phyloP scores from a whole-genome alignment of 2,113 vertebrate genomes.

The Raphicerus campestris region DNA sequence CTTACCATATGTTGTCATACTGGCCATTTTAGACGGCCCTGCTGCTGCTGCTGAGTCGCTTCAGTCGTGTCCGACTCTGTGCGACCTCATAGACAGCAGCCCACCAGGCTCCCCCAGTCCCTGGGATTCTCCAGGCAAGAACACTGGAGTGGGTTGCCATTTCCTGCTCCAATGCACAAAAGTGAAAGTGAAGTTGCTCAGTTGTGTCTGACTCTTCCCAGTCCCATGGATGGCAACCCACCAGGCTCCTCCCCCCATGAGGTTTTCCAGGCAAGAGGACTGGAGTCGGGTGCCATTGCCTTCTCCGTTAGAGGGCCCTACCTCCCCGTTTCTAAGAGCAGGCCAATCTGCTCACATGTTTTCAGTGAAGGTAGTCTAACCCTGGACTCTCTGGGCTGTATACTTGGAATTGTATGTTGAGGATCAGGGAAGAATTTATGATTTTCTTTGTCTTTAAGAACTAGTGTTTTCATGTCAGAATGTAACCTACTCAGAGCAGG shows the following conservation, averaged over 20 bases:
- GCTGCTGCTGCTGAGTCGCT: no score
- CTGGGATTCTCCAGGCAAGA: no score
- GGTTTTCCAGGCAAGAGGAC: no score
- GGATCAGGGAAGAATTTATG: background rate
- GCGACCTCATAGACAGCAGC: no score
- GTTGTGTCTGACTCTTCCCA: rapidly evolving
- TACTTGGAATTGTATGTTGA: background rate
- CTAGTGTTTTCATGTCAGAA: background rate
- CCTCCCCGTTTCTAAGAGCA: background rate
- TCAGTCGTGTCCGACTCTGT: no score
- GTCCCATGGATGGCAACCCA: no score
- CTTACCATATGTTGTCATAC: background rate
- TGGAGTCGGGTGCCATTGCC: no score
- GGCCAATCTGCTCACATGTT: background rate
- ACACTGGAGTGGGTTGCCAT: no score
- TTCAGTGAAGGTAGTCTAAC: background rate
- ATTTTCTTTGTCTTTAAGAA: background rate
- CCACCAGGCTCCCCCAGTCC: no score
- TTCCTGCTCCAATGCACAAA: no score
- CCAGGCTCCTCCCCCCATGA: no score
- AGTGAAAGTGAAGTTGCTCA: no score
- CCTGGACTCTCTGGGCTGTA: background rate
- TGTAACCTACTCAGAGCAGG: background rate
- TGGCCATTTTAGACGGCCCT: background rate
- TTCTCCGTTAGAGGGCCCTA: background rate